Evolutionary conservation across 35 echinoderm and acorn worm genomes (phyloP).

Genomic region (Lytechinus variegatus): DNA sequence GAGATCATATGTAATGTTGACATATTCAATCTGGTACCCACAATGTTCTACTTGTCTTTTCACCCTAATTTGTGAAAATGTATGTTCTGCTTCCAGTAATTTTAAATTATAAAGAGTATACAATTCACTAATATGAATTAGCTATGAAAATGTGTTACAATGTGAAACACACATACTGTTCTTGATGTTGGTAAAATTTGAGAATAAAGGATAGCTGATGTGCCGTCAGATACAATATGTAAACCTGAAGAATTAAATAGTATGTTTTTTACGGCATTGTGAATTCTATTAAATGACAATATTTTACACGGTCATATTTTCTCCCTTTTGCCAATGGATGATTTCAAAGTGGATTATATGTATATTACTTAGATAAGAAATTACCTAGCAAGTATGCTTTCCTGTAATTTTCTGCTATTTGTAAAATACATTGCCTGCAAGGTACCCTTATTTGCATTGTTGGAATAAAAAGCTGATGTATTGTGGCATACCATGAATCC

Average conservation of each 20-base stretch:
- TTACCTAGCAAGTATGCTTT: constrained; percentile 1
- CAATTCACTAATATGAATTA: neutral
- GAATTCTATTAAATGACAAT: neutral
- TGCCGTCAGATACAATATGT: neutral
- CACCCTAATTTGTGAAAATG: neutral
- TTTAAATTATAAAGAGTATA: neutral
- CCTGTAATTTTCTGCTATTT: neutral
- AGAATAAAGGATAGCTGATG: neutral
- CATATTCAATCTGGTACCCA: neutral
- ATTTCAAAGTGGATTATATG: neutral
- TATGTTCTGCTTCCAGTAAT: neutral
- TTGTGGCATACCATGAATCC: neutral
- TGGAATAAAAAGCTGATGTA: neutral
- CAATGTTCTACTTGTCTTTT: neutral
- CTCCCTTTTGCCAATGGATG: neutral
- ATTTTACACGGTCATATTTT: neutral
- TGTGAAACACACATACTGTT: neutral
- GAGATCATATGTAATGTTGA: neutral
- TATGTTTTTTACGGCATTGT: neutral
- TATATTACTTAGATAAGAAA: neutral
- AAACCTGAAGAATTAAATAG: neutral
- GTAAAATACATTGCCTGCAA: constrained; percentile 18
- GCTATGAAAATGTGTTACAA: neutral
- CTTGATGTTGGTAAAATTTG: neutral
- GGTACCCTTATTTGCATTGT: constrained; percentile 6